Evolutionary conservation across 2,113 vertebrate species (phyloP), one percentile per base, ranked within the genome.

Genomic region (Rallus limicola): DNA sequence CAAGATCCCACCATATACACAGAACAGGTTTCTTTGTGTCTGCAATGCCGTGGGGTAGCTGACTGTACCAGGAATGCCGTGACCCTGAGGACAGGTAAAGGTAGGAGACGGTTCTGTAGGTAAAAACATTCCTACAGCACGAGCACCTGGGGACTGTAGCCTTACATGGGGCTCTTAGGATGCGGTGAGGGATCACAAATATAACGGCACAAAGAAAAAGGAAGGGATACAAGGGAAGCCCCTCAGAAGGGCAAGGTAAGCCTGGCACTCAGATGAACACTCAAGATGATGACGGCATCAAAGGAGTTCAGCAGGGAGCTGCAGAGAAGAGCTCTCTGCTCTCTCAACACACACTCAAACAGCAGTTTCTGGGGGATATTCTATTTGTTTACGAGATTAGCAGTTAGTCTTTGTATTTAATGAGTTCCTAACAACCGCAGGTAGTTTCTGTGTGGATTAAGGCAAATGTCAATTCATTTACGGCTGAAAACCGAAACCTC

Each of bases 281-380:
- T 28, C n/a, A 9, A 9, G 29, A 25, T 2, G 25, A 15, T 10
- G 11, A 0, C 48, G 44, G 0, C 0, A 11, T 0, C 24, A 62
- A 56, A 25, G 0, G 1, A 17, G 8, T 5, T 63, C n/a, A 40
- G 72, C 23, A 6, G 1, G 2, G 38, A 29, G 33, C 0, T 10
- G 13, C 3, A 42, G 46, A 40, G 12, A 48, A n/a, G 28, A 44
- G 13, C 15, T 62, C 64, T 36, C 78, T 59, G 36, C 36, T 67
- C 2, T 15, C 26, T 5, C 44, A 28, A 3, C 34, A 70, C 25
- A 33, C 24, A 40, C 38, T 0, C 1, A 40, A 67, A 9, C 25
- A 34, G 1, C 68, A 4, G 2, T 21, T 65, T 38, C 52, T 28
- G 4, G 23, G 69, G 33, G 33, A 56, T 28, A 26, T 19, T 6